Conservation (phyloP, 2,797 vertebrate genomes). For the Miichthys miiuy region DNA sequence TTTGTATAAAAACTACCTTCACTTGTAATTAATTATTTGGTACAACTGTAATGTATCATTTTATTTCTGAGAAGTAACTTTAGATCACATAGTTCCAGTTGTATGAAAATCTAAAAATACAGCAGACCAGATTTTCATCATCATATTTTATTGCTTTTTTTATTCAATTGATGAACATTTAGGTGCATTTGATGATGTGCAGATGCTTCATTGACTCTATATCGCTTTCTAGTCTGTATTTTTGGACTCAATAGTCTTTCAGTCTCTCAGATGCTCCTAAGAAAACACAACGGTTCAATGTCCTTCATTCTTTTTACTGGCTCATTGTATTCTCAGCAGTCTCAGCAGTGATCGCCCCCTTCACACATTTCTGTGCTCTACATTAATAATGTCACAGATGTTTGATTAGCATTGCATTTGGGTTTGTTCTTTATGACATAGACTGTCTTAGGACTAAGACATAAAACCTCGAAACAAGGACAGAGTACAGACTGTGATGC, state of each 20-base stretch:
- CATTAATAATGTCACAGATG: neutral
- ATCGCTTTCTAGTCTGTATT: neutral
- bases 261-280: neutral
- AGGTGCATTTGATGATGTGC: too few species aligned
- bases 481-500: neutral
- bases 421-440: neutral
- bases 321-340: neutral
- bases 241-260: neutral
- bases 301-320: neutral
- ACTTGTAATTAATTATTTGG: neutral
- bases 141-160: neutral
- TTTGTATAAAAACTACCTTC: neutral
- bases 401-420: neutral
- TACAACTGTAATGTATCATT: neutral
- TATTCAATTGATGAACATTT: neutral
- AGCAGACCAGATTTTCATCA: neutral
- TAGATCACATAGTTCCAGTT: neutral
- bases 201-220: neutral
- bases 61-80: neutral
- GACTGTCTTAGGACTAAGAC: too few species aligned
- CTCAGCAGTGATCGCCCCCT: neutral
- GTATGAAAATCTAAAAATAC: neutral
- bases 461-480: neutral
- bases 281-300: neutral
- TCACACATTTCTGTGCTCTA: neutral